Evolutionary conservation across 1,140 invertebrate species (phyloP), one percentile per base, ranked within the genome.

Genomic region (Drosophila parvula): DNA sequence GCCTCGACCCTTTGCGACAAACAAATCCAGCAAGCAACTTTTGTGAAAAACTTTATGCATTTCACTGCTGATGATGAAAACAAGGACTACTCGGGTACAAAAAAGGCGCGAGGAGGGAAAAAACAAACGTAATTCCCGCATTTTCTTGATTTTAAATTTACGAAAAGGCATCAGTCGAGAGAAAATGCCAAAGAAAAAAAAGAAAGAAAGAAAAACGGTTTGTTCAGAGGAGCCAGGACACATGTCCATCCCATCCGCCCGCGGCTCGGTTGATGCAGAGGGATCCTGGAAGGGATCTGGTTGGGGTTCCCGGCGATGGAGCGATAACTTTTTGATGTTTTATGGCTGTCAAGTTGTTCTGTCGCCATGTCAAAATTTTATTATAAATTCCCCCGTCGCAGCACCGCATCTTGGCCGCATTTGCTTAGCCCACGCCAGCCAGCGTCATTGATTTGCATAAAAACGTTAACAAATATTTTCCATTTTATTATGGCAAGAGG

Each of bases 301-400:
- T 0, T 16, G 53, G 36, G 38, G 38, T n/a, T 18, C n/a, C 27
- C 27, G 44, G 65, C 68, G 65, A 70, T 71, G 68, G 68, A 69
- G 64, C 75, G 80, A 89, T 89, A 88, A 88, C 84, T 89, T 88
- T 88, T 80, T 88, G 84, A 88, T 88, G 80, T 89, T 88, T 88
- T 89, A 88, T 82, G 85, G 84, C 84, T 88, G 84, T 88, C 84
- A 89, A 80, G 80, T 79, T 83, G 79, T 89, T 86, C 73, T 57
- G 61, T 84, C 74, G 59, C 65, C 82, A 79, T 82, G 75, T 85
- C 82, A 88, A 84, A 81, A 76, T 81, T 81, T 74, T 85, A 85
- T 85, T 86, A 79, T 88, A 69, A 82, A 82, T 88, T 68, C 76
- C 58, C 64, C 45, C 44, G 34, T 7, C 34, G 38, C 41, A 30